Evolutionary conservation across 2,888 invertebrate genomes (phyloP), one percentile per base, ranked within the genome.

Genomic region (Vanessa cardui): DNA sequence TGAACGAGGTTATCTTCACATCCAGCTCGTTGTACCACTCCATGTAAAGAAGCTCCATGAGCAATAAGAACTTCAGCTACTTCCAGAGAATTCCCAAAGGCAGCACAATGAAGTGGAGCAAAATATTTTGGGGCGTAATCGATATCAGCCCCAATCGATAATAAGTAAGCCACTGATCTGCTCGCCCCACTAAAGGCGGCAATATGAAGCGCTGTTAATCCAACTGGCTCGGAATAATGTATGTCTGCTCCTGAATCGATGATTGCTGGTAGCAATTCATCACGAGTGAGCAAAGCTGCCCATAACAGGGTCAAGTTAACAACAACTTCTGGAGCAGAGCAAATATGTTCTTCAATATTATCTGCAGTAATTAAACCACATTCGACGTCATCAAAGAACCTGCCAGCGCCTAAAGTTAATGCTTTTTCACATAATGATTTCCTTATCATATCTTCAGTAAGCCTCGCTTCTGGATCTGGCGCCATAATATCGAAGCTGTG

Each of bases 31-130:
- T 94, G 95, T 0, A 94, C 95, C n/a, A 96, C 95, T 54, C 95
- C 93, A 63, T 94, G 94, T 49, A 97, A 93, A 52, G 94, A 94
- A 6, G 96, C 95, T 1, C 95, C 96, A 73, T 94, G 94, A 50
- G 95, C 94, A 54, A 98, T 94, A 33, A 98, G 93, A 73, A 97
- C 92, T 83, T 95, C 95, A 15, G 96, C 96, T 0, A 96, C 96
- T 79, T 96, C 96, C 7, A 95, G 93, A 39, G 97, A 96, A 78
- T 98, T 97, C 5, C 98, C 97, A 86, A 98, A 97, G 0, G 98
- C 97, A 2, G 98, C 97, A 81, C 97, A 97, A 82, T 98, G 98
- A 62, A 98, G 92, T 0, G 98, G 97, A 39, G 96, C 96, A 78
- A 96, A 96, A 73, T 95, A 94, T 84, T 96, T 96, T 47, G 94